These are phyloP conservation scores for Alviniconcha marisindica DNA, from an alignment of 1,140 invertebrate species.

Conservation along the genomic window DNA sequence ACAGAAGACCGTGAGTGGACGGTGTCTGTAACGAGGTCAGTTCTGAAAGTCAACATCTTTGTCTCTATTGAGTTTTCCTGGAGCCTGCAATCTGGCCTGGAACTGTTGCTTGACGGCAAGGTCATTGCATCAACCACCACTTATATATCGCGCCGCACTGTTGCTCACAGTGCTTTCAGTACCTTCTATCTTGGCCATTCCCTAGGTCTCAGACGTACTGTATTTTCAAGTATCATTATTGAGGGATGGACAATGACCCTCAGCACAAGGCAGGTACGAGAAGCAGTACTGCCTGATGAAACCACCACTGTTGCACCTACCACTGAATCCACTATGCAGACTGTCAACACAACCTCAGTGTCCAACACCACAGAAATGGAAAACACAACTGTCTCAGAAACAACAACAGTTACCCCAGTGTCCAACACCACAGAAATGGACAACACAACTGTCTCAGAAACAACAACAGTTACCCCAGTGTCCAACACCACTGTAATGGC, in stretches of 20 bases:
- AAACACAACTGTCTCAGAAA: constrained; percentile 6
- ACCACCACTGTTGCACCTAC: constrained; percentile 37
- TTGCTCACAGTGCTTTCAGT: neutral
- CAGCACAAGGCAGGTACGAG: constrained; percentile 47
- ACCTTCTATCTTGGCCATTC: constrained; percentile 50
- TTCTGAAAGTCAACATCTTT: constrained; percentile 41
- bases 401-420: constrained; percentile 5
- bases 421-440: neutral
- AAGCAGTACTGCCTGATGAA: constrained; percentile 33
- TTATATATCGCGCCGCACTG: constrained; percentile 45
- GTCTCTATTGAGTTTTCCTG: constrained; percentile 53
- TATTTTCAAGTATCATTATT: constrained; percentile 52
- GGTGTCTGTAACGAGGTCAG: constrained; percentile 39
- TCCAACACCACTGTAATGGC: neutral
- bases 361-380: neutral
- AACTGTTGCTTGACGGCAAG: constrained; percentile 52
- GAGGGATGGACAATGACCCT: constrained; percentile 48
- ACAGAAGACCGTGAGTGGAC: constrained; percentile 57
- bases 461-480: neutral
- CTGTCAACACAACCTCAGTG: neutral
- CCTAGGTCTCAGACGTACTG: constrained; percentile 31
- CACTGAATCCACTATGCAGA: neutral
- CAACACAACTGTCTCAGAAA: neutral
- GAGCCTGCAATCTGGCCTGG: constrained; percentile 56
- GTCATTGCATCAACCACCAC: constrained; percentile 47